Percentiles rank a stretch among this genome's conserved stretches.
These are phyloP conservation scores for Aporophyla lueneburgensis DNA, from an alignment of 2,888 invertebrate genomes.

Conservation along the genomic window DNA sequence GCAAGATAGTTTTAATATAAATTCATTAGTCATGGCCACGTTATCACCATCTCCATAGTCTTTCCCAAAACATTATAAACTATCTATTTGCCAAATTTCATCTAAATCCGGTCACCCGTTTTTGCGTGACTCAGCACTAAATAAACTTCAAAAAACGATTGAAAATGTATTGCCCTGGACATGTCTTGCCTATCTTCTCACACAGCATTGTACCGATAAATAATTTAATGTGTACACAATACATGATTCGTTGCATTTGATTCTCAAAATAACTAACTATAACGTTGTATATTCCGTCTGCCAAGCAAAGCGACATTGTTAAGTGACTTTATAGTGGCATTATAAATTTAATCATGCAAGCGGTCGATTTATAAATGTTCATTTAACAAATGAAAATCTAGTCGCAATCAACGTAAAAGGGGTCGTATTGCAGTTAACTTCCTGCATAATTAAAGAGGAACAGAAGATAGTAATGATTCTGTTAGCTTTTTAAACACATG, in stretches of 20 bases:
- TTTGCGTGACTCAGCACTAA: background rate
- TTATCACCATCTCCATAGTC: no score
- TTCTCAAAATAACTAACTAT: slow-evolving; percentile 10
- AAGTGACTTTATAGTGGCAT: background rate
- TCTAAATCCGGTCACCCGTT: background rate
- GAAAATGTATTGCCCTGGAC: background rate
- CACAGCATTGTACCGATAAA: background rate
- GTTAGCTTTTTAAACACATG: background rate
- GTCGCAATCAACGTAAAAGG: slow-evolving; percentile 19
- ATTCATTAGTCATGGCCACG: no score
- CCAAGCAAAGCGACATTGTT: background rate
- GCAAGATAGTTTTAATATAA: no score
- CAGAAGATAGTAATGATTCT: background rate
- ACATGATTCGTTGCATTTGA: slow-evolving; percentile 6
- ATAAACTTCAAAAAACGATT: background rate
- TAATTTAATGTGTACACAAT: background rate
- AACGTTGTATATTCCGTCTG: background rate
- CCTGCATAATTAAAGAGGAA: background rate
- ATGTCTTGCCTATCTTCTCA: background rate
- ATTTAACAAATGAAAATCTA: slow-evolving; percentile 10
- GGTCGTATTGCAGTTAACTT: background rate
- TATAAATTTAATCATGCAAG: slow-evolving; percentile 22
- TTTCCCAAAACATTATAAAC: no score
- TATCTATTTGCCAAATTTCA: background rate
- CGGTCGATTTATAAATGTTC: background rate